Evolutionary conservation across 2,113 vertebrate species (phyloP).

Genomic region (Tympanuchus pallidicinctus): DNA sequence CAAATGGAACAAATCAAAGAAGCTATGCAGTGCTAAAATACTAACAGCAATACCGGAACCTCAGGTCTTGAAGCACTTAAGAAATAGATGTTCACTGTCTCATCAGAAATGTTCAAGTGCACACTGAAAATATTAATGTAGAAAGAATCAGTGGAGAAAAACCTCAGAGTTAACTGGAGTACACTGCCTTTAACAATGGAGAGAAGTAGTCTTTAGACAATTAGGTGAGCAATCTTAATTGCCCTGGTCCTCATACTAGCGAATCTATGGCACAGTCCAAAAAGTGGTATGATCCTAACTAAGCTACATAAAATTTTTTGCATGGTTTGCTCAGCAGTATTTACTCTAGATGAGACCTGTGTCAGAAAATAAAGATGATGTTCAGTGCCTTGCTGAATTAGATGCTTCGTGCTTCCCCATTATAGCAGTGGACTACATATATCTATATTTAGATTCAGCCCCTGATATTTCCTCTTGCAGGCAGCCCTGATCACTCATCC

Average conservation of each 20-base stretch:
- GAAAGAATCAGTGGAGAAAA: neutral
- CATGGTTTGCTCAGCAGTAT: neutral
- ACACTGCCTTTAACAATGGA: neutral
- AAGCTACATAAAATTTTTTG: neutral
- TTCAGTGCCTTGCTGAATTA: neutral
- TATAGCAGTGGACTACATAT: neutral
- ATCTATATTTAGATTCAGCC: neutral
- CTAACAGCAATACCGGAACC: neutral
- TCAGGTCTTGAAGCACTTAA: neutral
- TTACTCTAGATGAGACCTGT: neutral
- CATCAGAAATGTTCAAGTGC: neutral
- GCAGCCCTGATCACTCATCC: neutral
- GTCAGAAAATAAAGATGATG: neutral
- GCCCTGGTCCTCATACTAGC: neutral
- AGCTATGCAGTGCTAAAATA: neutral
- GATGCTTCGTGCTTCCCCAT: neutral
- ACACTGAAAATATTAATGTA: neutral
- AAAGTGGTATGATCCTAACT: neutral
- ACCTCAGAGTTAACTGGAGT: neutral
- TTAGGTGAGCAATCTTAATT: neutral
- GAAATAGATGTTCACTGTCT: neutral
- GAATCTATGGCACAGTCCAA: neutral
- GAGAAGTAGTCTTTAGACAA: neutral
- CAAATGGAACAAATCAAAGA: constrained; percentile 6
- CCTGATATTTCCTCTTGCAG: neutral